Evolutionary conservation across 2,888 invertebrate species (phyloP).

Genomic region (Apoderus coryli): DNA sequence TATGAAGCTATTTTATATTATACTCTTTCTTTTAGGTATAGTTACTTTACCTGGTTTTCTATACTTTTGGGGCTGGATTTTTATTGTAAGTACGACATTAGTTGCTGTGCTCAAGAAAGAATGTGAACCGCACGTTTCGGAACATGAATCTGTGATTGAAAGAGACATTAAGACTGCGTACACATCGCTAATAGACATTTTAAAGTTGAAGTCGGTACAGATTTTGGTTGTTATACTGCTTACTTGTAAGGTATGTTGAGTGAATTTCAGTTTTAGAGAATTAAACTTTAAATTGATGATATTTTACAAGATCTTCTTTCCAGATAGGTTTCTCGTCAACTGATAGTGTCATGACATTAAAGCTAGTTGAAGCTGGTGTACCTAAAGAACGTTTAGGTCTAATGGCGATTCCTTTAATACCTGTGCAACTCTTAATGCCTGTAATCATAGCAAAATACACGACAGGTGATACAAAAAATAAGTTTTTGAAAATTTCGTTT

Average conservation of each 20-base stretch:
- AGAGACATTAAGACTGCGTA: slow-evolving; percentile 59
- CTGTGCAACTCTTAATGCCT: slow-evolving; percentile 82
- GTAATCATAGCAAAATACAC: slow-evolving; percentile 54
- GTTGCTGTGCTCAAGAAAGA: slow-evolving; percentile 84
- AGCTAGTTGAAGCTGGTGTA: slow-evolving; percentile 91
- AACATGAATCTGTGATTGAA: slow-evolving; percentile 31
- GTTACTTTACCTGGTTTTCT: slow-evolving; percentile 57
- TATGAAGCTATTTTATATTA: too few relatives aligned
- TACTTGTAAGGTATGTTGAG: slow-evolving; percentile 65
- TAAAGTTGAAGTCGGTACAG: slow-evolving; percentile 69
- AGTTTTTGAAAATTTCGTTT: slow-evolving; percentile 4
- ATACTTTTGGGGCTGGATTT: slow-evolving; percentile 89
- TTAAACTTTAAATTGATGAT: neutral
- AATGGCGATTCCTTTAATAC: slow-evolving; percentile 84
- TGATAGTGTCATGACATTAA: slow-evolving; percentile 88
- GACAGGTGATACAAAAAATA: slow-evolving; percentile 24
- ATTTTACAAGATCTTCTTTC: slow-evolving; percentile 20
- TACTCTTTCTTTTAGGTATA: slow-evolving; percentile 23
- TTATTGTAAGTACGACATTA: slow-evolving; percentile 77
- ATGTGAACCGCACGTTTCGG: slow-evolving; percentile 34
- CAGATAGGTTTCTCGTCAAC: slow-evolving; percentile 91
- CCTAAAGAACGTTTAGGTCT: slow-evolving; percentile 90
- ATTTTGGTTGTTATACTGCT: slow-evolving; percentile 66
- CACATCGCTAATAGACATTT: slow-evolving; percentile 63
- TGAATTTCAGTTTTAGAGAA: neutral